phyloP scores from a whole-genome alignment of 2,113 vertebrate species.

The Syrrhaptes paradoxus region DNA sequence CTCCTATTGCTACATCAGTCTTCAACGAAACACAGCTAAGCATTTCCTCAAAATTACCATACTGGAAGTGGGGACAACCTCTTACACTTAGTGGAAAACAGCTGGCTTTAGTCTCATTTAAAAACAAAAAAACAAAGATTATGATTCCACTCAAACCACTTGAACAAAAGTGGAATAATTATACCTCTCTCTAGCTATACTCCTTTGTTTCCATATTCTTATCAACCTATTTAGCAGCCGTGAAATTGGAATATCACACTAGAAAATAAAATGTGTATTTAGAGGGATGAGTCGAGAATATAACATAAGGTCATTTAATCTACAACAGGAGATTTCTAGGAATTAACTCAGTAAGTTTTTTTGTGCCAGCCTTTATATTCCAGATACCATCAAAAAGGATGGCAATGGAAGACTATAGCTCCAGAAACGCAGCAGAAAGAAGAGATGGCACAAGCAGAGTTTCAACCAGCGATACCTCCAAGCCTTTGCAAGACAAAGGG shows the following conservation, averaged over 20 bases:
- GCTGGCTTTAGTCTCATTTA: not conserved
- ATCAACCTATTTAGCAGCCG: not conserved
- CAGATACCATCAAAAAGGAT: not conserved
- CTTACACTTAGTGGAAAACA: constrained; percentile 5
- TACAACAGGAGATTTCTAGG: not conserved
- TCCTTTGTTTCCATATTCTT: constrained; percentile 6
- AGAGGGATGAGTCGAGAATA: not conserved
- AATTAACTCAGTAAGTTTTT: not conserved
- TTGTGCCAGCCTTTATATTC: not conserved
- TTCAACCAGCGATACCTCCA: not conserved
- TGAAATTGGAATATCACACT: constrained; percentile 1
- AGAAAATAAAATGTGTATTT: constrained; percentile 13
- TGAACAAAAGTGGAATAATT: constrained; percentile 24
- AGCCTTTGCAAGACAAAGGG: not conserved
- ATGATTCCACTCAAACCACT: constrained; percentile 6
- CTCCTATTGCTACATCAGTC: not conserved
- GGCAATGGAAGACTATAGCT: not conserved
- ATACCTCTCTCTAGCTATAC: not conserved
- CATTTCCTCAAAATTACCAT: constrained; percentile 7
- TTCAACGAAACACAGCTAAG: constrained; percentile 25
- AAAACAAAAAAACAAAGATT: not conserved
- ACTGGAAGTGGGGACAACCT: not conserved
- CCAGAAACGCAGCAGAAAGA: not conserved
- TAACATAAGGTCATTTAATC: not conserved
- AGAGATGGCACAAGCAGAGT: not conserved